Conservation (phyloP, 2,797 vertebrate genomes). For the Gephyroberyx darwinii region DNA sequence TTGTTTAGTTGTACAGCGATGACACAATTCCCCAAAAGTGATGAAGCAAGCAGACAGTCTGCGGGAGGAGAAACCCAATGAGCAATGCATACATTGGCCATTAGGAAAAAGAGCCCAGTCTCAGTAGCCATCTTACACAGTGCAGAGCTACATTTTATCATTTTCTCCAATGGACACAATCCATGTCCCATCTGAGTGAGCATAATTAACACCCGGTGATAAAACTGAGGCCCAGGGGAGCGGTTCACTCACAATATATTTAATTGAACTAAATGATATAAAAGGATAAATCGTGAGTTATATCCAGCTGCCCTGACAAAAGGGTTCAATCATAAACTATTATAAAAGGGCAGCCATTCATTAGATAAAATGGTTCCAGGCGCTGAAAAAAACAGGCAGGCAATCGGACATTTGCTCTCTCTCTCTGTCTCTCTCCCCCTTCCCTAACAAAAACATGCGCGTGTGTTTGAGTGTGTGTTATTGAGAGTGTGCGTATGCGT, state of each 20-base stretch:
- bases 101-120: slow-evolving; percentile 23
- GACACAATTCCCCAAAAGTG: slow-evolving; percentile 15
- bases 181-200: slow-evolving; percentile 65
- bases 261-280: slow-evolving; percentile 80
- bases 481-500: slow-evolving; percentile 14
- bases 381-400: slow-evolving; percentile 36
- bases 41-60: slow-evolving; percentile 16
- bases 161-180: slow-evolving; percentile 45
- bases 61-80: background rate
- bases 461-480: slow-evolving; percentile 22
- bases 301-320: slow-evolving; percentile 56
- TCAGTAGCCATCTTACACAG: background rate
- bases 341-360: slow-evolving; percentile 64
- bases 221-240: slow-evolving; percentile 70
- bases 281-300: slow-evolving; percentile 76
- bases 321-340: slow-evolving; percentile 68
- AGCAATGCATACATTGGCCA: background rate
- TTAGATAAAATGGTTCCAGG: slow-evolving; percentile 68
- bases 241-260: slow-evolving; percentile 78
- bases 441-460: background rate
- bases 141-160: slow-evolving; percentile 50
- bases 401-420: slow-evolving; percentile 19
- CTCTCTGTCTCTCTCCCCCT: slow-evolving; percentile 3
- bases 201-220: slow-evolving; percentile 75
- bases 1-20: slow-evolving; percentile 20